These are phyloP conservation scores for Pammene fasciana DNA, from an alignment of 2,888 invertebrate species.

Conservation along the genomic window DNA sequence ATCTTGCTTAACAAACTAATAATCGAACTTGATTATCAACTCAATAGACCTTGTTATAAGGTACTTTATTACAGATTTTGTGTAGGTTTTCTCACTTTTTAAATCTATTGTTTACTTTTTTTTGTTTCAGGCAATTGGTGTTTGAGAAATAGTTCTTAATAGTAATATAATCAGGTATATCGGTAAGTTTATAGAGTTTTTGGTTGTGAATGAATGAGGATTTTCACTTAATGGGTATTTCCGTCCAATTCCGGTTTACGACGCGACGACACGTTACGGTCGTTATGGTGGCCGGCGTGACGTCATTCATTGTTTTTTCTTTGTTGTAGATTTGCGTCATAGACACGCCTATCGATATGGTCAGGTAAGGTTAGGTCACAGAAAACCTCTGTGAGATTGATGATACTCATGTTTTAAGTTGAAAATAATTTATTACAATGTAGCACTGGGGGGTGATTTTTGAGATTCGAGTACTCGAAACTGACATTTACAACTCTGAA, in stretches of 20 bases:
- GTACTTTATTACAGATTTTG: background rate
- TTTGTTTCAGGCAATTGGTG: background rate
- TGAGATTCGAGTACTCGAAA: no score
- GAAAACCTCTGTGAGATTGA: no score
- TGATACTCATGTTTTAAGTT: no score
- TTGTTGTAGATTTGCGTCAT: background rate
- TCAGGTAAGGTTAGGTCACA: background rate
- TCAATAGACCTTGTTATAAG: background rate
- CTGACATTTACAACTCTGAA: no score
- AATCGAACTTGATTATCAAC: conserved; percentile 1
- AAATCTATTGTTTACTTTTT: background rate
- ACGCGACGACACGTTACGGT: conserved; percentile 3
- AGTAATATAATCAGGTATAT: background rate
- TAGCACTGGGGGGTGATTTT: no score
- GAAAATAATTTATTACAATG: no score
- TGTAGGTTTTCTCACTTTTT: background rate
- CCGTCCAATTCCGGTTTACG: conserved; percentile 5
- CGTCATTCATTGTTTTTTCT: conserved; percentile 7
- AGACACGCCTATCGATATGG: background rate
- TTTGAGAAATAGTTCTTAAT: background rate
- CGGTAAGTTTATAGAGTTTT: background rate
- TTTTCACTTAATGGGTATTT: conserved; percentile 18
- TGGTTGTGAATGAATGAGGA: conserved; percentile 1
- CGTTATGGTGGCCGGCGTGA: background rate
- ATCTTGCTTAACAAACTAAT: background rate